Evolutionary conservation across 2,888 invertebrate genomes (phyloP).

Genomic region (Papilio gigon): DNA sequence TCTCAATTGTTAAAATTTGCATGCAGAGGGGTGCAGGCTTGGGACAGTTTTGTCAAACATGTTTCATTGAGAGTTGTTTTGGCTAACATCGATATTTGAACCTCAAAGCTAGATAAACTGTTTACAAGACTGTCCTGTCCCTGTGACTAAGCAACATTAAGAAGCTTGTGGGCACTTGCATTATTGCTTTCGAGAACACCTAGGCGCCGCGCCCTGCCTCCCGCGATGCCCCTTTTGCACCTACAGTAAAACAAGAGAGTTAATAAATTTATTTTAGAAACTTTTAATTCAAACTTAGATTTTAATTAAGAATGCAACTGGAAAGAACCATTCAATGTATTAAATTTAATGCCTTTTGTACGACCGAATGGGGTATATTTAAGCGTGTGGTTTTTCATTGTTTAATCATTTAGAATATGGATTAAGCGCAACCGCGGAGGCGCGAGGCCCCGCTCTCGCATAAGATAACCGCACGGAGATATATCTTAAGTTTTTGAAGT

Average conservation of each 20-base stretch:
- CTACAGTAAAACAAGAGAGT: conserved; percentile 64
- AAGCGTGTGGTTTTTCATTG: conserved; percentile 62
- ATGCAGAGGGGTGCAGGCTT: conserved; percentile 42
- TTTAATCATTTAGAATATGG: conserved; percentile 66
- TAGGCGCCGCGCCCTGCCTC: not conserved
- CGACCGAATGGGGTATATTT: conserved; percentile 70
- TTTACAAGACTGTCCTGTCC: not conserved
- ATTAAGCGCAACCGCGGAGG: conserved; percentile 68
- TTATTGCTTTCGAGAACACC: not conserved
- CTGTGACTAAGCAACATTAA: not conserved
- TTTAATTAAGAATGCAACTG: conserved; percentile 75
- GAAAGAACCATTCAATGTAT: conserved; percentile 66
- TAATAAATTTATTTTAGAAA: conserved; percentile 68
- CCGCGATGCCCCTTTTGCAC: conserved; percentile 58
- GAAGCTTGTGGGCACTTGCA: not conserved
- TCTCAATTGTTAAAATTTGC: conserved; percentile 54
- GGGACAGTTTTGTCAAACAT: conserved; percentile 50
- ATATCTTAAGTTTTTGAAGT: conserved; percentile 77
- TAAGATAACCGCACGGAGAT: conserved; percentile 63
- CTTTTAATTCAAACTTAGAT: conserved; percentile 70
- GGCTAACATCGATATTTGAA: not conserved
- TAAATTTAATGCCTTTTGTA: conserved; percentile 70
- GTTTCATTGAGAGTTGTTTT: conserved; percentile 4
- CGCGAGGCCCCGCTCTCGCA: conserved; percentile 38
- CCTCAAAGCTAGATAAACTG: not conserved